Evolutionary conservation across 2,113 vertebrate genomes (phyloP).

Genomic region (Hydrochoerus hydrochaeris): DNA sequence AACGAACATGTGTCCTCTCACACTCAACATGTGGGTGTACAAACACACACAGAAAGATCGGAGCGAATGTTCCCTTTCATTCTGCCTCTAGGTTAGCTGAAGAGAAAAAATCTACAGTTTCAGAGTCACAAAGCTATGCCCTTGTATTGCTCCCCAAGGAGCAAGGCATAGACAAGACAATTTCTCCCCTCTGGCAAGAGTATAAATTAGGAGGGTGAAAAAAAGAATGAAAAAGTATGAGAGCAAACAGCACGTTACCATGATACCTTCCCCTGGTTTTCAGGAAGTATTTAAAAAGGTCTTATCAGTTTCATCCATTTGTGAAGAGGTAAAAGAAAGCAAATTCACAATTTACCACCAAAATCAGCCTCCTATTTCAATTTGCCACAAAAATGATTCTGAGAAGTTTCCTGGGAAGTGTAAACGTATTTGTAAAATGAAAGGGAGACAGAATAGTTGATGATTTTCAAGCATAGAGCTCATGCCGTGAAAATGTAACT

Average conservation of each 20-base stretch:
- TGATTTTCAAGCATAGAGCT: neutral
- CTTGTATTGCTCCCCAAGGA: slow-evolving; percentile 64
- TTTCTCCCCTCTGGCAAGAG: slow-evolving; percentile 79
- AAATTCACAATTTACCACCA: slow-evolving; percentile 11
- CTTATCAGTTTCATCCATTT: neutral
- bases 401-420: neutral
- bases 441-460: slow-evolving; percentile 47
- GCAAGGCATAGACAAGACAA: slow-evolving; percentile 61
- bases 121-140: slow-evolving; percentile 66
- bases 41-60: neutral
- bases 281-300: slow-evolving; percentile 52
- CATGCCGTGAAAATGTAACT: neutral
- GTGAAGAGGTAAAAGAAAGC: neutral
- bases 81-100: slow-evolving; percentile 61
- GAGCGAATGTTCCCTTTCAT: slow-evolving; percentile 61
- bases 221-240: slow-evolving; percentile 18
- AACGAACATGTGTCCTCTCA: neutral
- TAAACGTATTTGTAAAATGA: slow-evolving; percentile 36
- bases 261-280: neutral
- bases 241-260: slow-evolving; percentile 32
- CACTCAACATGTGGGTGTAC: neutral
- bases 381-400: slow-evolving; percentile 13
- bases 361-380: slow-evolving; percentile 47
- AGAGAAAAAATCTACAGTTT: slow-evolving; percentile 60
- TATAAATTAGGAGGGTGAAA: slow-evolving; percentile 65